A percentile compares a stretch with the other conserved stretches of the same genome.
Conservation (phyloP, 1,140 invertebrate genomes). For the Papilio xuthus region DNA sequence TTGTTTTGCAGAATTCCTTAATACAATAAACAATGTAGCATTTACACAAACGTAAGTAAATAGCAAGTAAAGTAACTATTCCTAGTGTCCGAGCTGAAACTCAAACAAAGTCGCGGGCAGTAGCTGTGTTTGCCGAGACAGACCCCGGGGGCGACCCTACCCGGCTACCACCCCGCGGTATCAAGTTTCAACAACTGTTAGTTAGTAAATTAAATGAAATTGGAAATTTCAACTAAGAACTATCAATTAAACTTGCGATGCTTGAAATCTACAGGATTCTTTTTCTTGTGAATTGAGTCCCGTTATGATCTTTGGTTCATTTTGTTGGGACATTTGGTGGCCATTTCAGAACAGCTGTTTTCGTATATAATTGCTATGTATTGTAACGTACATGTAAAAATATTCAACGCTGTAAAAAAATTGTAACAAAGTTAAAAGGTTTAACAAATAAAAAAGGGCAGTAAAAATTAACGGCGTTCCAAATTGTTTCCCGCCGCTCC, state of each 20-base stretch:
- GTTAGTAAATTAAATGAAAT: neutral
- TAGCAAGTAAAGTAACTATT: neutral
- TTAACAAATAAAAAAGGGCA: constrained; percentile 24
- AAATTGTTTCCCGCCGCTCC: constrained; percentile 10
- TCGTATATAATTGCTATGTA: neutral
- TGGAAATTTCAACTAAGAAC: neutral
- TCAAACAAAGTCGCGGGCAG: constrained; percentile 32
- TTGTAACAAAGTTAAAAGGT: constrained; percentile 26
- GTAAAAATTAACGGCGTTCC: constrained; percentile 19
- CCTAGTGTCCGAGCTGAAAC: constrained; percentile 29
- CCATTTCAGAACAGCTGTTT: neutral
- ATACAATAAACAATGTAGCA: neutral
- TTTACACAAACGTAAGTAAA: constrained; percentile 4
- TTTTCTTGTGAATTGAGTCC: too few species aligned
- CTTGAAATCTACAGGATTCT: too few species aligned
- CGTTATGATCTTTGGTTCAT: too few species aligned
- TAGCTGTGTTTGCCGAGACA: constrained; percentile 32
- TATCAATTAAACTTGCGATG: neutral
- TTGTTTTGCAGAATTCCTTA: neutral
- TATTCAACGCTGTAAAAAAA: neutral
- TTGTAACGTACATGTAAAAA: neutral
- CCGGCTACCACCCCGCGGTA: neutral
- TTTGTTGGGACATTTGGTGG: too few species aligned
- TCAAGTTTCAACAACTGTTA: neutral
- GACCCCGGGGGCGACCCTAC: constrained; percentile 18